These are phyloP conservation scores for Tangara arthus DNA, from an alignment of 2,797 vertebrate genomes.

Conservation along the genomic window DNA sequence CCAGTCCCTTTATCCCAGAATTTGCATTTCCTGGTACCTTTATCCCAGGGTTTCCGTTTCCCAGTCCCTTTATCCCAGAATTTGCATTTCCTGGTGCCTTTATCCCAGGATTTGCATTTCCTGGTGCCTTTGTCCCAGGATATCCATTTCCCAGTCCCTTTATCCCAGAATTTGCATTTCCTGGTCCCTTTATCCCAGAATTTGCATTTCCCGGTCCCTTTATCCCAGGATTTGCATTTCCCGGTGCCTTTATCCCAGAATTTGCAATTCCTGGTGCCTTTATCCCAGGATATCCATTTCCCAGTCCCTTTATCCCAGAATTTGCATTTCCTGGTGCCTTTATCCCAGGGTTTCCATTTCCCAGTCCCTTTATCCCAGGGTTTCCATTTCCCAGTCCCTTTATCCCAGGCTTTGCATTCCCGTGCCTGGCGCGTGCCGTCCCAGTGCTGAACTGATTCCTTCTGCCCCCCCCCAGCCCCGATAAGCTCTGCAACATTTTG, in stretches of 20 bases:
- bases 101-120: background rate
- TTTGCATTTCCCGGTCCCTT: fast-evolving
- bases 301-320: fast-evolving
- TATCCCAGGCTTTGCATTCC: fast-evolving
- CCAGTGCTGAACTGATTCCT: slow-evolving; percentile 82
- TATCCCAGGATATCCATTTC: background rate
- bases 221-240: background rate
- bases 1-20: fast-evolving
- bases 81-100: background rate
- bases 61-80: fast-evolving
- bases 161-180: background rate
- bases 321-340: fast-evolving
- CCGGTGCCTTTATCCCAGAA: fast-evolving
- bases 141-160: background rate
- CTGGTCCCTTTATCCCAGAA: background rate
- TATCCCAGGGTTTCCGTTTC: background rate
- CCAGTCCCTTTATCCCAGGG: fast-evolving
- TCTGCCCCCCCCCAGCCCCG: slow-evolving; percentile 80
- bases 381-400: fast-evolving
- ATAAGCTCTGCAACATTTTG: slow-evolving; percentile 87
- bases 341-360: fast-evolving
- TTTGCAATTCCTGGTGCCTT: fast-evolving
- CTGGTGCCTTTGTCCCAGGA: background rate
- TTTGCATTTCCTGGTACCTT: fast-evolving
- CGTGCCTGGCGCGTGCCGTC: slow-evolving; percentile 50